Conservation (phyloP, 2,888 invertebrate genomes). For the Calameuta idolon region DNA sequence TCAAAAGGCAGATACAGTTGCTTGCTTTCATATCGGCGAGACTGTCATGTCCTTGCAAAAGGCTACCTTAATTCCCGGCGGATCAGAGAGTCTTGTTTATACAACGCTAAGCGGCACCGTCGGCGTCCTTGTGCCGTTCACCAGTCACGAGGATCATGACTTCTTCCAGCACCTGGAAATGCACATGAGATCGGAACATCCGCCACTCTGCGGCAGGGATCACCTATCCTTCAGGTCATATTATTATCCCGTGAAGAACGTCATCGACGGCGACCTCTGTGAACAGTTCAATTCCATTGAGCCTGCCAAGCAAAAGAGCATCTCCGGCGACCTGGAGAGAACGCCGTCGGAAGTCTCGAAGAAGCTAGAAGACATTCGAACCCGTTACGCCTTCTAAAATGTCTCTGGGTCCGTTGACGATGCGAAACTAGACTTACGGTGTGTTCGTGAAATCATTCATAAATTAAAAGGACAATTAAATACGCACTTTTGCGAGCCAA, state of each 20-base stretch:
- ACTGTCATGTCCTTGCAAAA: slow-evolving; percentile 95
- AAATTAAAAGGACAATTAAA: background rate
- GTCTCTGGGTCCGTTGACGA: background rate
- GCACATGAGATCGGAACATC: slow-evolving; percentile 98
- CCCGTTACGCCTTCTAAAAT: slow-evolving; percentile 96
- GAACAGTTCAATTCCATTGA: slow-evolving; percentile 99
- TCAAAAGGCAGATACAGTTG: slow-evolving; percentile 94
- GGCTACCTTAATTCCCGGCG: slow-evolving; percentile 96
- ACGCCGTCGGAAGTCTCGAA: slow-evolving; percentile 98
- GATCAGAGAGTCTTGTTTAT: slow-evolving; percentile 96
- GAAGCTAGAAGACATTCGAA: slow-evolving; percentile 98
- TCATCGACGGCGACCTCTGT: slow-evolving; percentile 98
- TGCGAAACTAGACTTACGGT: background rate
- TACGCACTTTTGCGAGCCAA: background rate
- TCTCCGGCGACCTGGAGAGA: slow-evolving; percentile 93
- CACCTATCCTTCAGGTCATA: slow-evolving; percentile 97
- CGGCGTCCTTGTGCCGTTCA: slow-evolving; percentile 93
- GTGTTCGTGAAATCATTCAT: background rate
- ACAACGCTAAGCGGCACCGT: slow-evolving; percentile 95
- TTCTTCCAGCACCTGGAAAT: slow-evolving; percentile 99
- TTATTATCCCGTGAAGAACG: slow-evolving; percentile 98
- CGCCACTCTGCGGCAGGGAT: slow-evolving; percentile 96
- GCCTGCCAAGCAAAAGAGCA: slow-evolving; percentile 91
- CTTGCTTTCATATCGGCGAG: slow-evolving; percentile 97
- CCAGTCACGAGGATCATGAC: slow-evolving; percentile 97